Evolutionary conservation across 1,140 invertebrate genomes (phyloP), one percentile per base, ranked within the genome.

Genomic region (Chlorops oryzae): DNA sequence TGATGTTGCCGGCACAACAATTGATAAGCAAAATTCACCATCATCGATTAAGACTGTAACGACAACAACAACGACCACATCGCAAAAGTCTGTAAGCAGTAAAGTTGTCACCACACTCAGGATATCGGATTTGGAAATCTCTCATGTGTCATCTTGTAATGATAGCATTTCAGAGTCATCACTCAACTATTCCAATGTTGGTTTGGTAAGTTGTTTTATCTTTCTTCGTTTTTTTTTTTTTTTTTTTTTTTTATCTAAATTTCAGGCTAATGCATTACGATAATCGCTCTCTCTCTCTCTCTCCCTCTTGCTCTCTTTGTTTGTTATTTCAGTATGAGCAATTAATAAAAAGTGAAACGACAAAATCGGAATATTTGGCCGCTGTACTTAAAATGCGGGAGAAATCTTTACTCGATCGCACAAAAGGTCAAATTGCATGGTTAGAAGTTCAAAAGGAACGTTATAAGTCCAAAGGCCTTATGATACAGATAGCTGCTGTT

Each of bases 371-470:
- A n/a, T 47, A 59, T 41, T 51, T 59, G 25, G 18, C 42, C 2
- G 41, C 52, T 15, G 38, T 59, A 42, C 27, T 59, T 21, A 60
- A 60, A 54, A 54, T 59, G 25, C 53, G 59, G 2, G 58, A 62
- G 38, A 59, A 59, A 35, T 39, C 54, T n/a, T 37, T 62, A 24
- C 35, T 62, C 20, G 55, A 62, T 56, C 53, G 59, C 15, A 54
- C 58, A 9, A 57, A 58, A 23, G 56, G 59, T 7, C 58, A 62
- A 51, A 59, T 62, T 44, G 59, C 59, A 2, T 58, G 55, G 59
- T 46, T 62, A 28, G 59, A 62, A 47, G 41, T 62, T 2, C 59
- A 62, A 28, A 62, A 62, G 32, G 55, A 57, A 22, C 54, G 56
- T 7, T 58, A 48, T 9, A 58, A 58, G 24, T 34, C 56, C n/a